Evolutionary conservation across 1,140 invertebrate species (phyloP).

Genomic region (Homalodisca vitripennis): DNA sequence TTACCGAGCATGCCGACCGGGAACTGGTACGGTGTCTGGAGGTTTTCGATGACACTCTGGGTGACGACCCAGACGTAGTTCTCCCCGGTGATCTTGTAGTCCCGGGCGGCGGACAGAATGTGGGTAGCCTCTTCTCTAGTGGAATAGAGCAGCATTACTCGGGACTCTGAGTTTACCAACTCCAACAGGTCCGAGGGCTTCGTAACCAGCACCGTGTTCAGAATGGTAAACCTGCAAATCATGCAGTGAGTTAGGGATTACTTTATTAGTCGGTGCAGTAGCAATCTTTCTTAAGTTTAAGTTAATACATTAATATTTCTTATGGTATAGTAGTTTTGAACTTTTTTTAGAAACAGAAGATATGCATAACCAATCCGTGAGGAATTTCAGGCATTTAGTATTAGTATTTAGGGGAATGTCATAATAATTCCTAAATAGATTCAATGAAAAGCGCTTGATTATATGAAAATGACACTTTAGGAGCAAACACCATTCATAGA

Average conservation of each 20-base stretch:
- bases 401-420: too few species aligned
- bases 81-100: conserved; percentile 86
- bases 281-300: too few species aligned
- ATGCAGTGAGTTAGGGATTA: background rate
- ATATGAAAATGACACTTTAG: too few species aligned
- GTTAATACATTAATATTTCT: too few species aligned
- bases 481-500: too few species aligned
- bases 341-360: too few species aligned
- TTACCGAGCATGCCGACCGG: conserved; percentile 91
- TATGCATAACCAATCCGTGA: too few species aligned
- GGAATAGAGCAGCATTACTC: conserved; percentile 91
- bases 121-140: conserved; percentile 82
- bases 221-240: conserved; percentile 65
- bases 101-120: conserved; percentile 77
- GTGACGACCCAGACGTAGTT: conserved; percentile 97
- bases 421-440: too few species aligned
- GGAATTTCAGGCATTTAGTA: too few species aligned
- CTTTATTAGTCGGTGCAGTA: too few species aligned
- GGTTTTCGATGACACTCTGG: conserved; percentile 86
- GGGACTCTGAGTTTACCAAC: conserved; percentile 85
- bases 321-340: too few species aligned
- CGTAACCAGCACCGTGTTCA: conserved; percentile 80
- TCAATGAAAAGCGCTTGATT: too few species aligned
- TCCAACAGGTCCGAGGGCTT: conserved; percentile 64
- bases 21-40: conserved; percentile 72